Evolutionary conservation across 2,888 invertebrate species (phyloP).

Genomic region (Conops quadrifasciatus): DNA sequence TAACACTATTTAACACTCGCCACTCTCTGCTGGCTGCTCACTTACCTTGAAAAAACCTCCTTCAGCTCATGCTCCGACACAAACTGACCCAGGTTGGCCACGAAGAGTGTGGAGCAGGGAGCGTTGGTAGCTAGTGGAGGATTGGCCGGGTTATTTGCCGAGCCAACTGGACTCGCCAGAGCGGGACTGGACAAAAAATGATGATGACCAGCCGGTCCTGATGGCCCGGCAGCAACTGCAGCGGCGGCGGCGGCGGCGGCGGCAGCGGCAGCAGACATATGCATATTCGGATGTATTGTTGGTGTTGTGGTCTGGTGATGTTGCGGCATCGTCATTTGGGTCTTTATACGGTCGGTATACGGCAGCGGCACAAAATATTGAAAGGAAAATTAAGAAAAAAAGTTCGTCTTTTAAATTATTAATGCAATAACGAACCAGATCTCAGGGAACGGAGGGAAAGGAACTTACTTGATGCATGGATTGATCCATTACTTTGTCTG

Average conservation of each 20-base stretch:
- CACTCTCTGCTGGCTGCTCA: neutral
- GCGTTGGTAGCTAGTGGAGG: constrained; percentile 74
- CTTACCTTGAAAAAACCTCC: constrained; percentile 96
- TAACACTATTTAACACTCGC: too few relatives aligned
- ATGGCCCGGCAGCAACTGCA: constrained; percentile 65
- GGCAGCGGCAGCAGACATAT: constrained; percentile 68
- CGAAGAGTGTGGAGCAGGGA: constrained; percentile 97
- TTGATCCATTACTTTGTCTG: constrained; percentile 66
- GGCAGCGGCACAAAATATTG: neutral
- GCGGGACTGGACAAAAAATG: constrained; percentile 94
- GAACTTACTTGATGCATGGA: constrained; percentile 65
- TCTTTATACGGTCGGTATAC: constrained; percentile 54
- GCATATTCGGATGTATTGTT: constrained; percentile 71
- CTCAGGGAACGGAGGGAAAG: constrained; percentile 12
- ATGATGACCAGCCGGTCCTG: constrained; percentile 70
- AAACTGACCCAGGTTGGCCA: constrained; percentile 97
- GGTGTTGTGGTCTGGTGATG: constrained; percentile 65
- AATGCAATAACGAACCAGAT: constrained; percentile 27
- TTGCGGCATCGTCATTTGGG: constrained; percentile 69
- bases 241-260: constrained; percentile 54
- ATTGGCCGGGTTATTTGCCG: constrained; percentile 67
- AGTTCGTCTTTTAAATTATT: constrained; percentile 35
- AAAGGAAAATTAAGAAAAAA: constrained; percentile 28
- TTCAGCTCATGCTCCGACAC: constrained; percentile 98
- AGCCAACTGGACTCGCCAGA: constrained; percentile 85